Base-by-base conservation (phyloP, 2,888 invertebrate species). In the Acronicta alni region DNA sequence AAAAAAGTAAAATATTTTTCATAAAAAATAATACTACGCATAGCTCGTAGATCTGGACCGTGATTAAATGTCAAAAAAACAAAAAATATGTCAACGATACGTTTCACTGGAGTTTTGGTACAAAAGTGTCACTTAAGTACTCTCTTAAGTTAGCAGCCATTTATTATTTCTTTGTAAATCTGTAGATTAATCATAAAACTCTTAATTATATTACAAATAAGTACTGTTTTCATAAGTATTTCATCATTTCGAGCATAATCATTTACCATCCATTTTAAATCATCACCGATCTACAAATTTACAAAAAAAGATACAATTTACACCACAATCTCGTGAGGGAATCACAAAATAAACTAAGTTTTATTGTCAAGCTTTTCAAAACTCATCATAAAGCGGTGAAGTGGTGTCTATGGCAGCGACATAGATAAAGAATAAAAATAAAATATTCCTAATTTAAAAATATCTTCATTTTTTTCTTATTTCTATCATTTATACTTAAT, bases 141-240 rank as follows among this genome's bases (percentile, higher is more conserved):
- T 54, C 74, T 67, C 77, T 84, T 89, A 89, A 89, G 89, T 89
- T 88, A 89, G 90, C 89, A 88, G 89, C 89, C 89, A 85, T 80
- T 57, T 70, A 20, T 47, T 46, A 20, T 17, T 39, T 49, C 41
- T 67, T 75, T 74, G 75, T 74, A 73, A 80, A 79, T 76, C 72
- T 80, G 74, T 64, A 74, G 55, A 62, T 17, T 26, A 15, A 41
- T 38, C 44, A 43, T 47, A 57, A 45, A 46, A 35, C 32, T 17
- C 57, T 41, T 45, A 52, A 44, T 39, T 72, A 67, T 64, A 67
- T 61, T 68, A 71, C 67, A 75, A 14, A 60, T 72, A 67, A 58
- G 46, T 66, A 69, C 66, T 60, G 58, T 52, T 53, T 59, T 71
- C 43, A 59, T 65, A 60, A 60, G 65, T 59, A 47, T 41, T 53